phyloP scores from a whole-genome alignment of 2,888 invertebrate genomes.

The Ganaspis brasiliensis region DNA sequence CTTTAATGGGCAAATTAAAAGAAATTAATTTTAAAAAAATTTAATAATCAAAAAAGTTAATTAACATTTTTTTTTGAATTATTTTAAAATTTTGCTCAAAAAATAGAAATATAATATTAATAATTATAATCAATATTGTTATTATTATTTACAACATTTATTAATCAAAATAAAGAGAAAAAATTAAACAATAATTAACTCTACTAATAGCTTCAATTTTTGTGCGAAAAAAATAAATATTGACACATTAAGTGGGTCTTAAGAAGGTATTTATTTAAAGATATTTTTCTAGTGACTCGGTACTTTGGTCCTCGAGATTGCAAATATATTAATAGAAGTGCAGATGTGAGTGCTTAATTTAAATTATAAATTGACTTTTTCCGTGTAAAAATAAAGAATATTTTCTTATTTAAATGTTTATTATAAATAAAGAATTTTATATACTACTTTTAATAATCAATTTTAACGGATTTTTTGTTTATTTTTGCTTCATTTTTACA shows the following conservation, averaged over 20 bases:
- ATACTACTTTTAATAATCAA: constrained; percentile 3
- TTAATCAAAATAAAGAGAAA: neutral
- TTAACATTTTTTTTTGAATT: too few species aligned
- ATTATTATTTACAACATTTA: neutral
- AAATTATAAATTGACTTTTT: constrained; percentile 30
- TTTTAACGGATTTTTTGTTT: too few species aligned
- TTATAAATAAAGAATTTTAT: too few species aligned
- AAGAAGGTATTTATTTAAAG: constrained; percentile 72
- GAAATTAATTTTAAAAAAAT: too few species aligned
- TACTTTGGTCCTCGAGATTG: constrained; percentile 62
- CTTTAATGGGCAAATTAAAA: neutral
- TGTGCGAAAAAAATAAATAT: constrained; percentile 51
- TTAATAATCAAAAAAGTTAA: too few species aligned
- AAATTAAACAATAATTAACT: neutral
- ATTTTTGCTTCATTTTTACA: too few species aligned
- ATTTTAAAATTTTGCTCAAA: too few species aligned
- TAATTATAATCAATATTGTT: too few species aligned
- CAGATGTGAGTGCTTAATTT: constrained; percentile 62
- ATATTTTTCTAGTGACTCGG: constrained; percentile 78
- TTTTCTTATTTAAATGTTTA: too few species aligned
- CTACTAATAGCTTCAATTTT: neutral
- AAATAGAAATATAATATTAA: too few species aligned
- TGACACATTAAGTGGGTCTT: constrained; percentile 50
- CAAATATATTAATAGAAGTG: constrained; percentile 72
- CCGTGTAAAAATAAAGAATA: constrained; percentile 4